Percentiles rank a stretch among this genome's conserved stretches.
Conservation (phyloP, 2,888 invertebrate genomes). For the Zhengitettix transpicula region DNA sequence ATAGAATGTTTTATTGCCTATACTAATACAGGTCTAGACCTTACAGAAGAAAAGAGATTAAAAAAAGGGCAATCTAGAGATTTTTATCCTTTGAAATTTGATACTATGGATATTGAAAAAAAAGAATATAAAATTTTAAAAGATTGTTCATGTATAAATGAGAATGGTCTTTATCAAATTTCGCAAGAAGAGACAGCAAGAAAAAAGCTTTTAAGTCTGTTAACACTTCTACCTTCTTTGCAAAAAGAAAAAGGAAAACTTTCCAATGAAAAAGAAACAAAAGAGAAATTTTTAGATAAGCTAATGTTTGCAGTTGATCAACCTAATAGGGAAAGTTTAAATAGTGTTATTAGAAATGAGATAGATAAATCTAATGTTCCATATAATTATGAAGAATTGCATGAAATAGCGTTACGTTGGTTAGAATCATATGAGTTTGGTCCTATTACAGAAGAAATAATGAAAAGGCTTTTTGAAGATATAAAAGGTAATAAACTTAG, state of each 20-base stretch:
- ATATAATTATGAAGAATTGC: not conserved
- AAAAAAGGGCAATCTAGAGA: slow-evolving; percentile 9
- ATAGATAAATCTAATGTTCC: not conserved
- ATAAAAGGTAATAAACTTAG: too few relatives aligned
- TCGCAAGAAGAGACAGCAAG: not conserved
- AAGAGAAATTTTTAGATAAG: not conserved
- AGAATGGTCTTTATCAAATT: not conserved
- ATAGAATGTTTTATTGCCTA: slow-evolving; percentile 16
- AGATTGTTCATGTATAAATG: not conserved
- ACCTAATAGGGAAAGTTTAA: not conserved
- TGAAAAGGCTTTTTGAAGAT: too few relatives aligned
- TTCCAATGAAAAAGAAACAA: too few relatives aligned
- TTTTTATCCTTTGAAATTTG: slow-evolving; percentile 12
- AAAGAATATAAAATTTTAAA: not conserved
- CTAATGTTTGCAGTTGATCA: not conserved
- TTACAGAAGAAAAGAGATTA: slow-evolving; percentile 15
- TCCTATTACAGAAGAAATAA: too few relatives aligned
- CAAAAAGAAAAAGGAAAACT: not conserved
- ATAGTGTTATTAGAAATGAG: not conserved
- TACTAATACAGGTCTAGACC: slow-evolving; percentile 16
- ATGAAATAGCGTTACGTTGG: not conserved
- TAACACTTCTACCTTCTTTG: not conserved
- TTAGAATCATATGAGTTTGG: too few relatives aligned
- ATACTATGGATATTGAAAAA: slow-evolving; percentile 3
- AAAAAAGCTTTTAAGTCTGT: not conserved